Evolutionary conservation across 23 tunicate species (phyloP).

Genomic region (Halocynthia roretzi): DNA sequence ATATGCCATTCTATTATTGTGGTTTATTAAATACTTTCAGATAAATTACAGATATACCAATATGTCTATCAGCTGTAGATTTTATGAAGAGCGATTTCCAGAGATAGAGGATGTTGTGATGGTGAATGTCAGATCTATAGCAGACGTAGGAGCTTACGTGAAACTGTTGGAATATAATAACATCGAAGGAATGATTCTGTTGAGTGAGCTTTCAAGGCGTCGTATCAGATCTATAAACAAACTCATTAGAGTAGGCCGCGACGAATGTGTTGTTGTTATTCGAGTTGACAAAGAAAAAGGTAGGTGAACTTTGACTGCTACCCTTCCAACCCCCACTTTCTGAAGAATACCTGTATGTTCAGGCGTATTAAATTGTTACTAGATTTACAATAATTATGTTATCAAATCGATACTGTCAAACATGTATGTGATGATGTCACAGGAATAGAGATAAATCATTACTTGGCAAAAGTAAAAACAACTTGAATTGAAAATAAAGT

Average conservation of each 20-base stretch:
- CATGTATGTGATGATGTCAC: too few species aligned
- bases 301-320: not conserved
- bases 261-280: conserved; percentile 97
- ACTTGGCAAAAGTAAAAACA: too few species aligned
- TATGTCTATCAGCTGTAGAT: conserved; percentile 89
- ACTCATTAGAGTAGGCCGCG: conserved; percentile 94
- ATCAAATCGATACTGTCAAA: too few species aligned
- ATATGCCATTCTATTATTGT: too few species aligned
- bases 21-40: too few species aligned
- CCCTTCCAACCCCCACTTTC: too few species aligned
- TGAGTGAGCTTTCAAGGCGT: conserved; percentile 89
- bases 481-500: too few species aligned
- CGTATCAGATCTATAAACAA: conserved; percentile 98
- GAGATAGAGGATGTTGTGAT: conserved; percentile 95
- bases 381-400: too few species aligned
- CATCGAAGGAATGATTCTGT: conserved; percentile 96
- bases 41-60: too few species aligned
- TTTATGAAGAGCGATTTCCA: conserved; percentile 85
- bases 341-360: too few species aligned
- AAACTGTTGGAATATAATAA: conserved; percentile 87
- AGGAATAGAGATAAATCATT: too few species aligned
- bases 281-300: conserved; percentile 97
- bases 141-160: conserved; percentile 99
- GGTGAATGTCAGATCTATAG: conserved; percentile 89
- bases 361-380: too few species aligned